A percentile compares a stretch with the other conserved stretches of the same genome.
These are phyloP conservation scores for Pycnomerus fuliginosus DNA, from an alignment of 2,888 invertebrate genomes.

Conservation along the genomic window DNA sequence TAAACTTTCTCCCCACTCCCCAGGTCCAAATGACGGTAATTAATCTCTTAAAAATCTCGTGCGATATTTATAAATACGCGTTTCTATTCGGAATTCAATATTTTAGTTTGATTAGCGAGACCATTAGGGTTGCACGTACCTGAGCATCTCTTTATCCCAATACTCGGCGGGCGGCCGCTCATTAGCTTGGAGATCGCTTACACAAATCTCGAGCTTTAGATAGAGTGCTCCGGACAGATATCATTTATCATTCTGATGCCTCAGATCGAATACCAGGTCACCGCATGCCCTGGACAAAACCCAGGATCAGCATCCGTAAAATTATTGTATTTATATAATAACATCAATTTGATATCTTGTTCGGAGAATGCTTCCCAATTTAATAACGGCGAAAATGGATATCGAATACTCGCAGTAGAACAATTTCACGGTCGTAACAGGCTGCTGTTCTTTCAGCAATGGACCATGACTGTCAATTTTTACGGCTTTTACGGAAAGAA, in stretches of 20 bases:
- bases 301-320: too few relatives aligned
- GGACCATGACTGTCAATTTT: constrained; percentile 25
- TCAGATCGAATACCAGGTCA: constrained; percentile 23
- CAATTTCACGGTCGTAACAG: constrained; percentile 22
- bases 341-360: constrained; percentile 26
- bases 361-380: constrained; percentile 24
- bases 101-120: constrained; percentile 37
- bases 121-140: constrained; percentile 33
- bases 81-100: background rate
- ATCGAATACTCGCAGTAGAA: constrained; percentile 12
- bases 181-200: constrained; percentile 39
- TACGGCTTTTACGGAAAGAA: too few relatives aligned
- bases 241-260: constrained; percentile 41
- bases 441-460: constrained; percentile 17
- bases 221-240: constrained; percentile 45
- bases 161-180: constrained; percentile 17
- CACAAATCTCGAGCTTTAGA: constrained; percentile 40
- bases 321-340: too few relatives aligned
- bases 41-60: too few relatives aligned
- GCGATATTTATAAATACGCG: too few relatives aligned
- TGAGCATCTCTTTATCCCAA: constrained; percentile 6
- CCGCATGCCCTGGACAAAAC: too few relatives aligned
- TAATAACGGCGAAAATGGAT: constrained; percentile 24
- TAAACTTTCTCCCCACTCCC: constrained; percentile 16
- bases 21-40: too few relatives aligned